Percentiles rank a stretch among this genome's conserved stretches.
phyloP scores from a whole-genome alignment of 92 coral and sea anemone genomes.

The Nematostella vectensis region DNA sequence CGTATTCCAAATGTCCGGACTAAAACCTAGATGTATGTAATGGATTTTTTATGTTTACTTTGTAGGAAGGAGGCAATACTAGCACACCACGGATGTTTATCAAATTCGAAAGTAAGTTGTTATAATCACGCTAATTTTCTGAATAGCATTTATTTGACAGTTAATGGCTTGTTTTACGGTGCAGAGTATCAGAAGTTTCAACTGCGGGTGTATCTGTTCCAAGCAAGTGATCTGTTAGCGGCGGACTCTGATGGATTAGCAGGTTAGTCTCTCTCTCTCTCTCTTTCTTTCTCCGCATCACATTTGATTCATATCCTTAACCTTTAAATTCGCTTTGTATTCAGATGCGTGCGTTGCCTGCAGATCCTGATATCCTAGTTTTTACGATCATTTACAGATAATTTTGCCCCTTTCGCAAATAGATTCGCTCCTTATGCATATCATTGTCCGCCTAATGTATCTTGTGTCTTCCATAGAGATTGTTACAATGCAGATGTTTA shows the following conservation, averaged over 20 bases:
- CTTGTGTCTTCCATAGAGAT: neutral
- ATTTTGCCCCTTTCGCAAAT: no score
- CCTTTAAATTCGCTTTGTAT: no score
- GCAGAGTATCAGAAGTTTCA: conserved; percentile 81
- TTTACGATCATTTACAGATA: no score
- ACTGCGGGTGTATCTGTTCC: conserved; percentile 80
- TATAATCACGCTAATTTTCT: neutral
- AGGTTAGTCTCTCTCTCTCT: conserved; percentile 28
- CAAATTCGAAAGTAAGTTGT: conserved; percentile 72
- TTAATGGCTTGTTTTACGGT: neutral
- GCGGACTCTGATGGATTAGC: conserved; percentile 91
- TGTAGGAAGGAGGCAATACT: conserved; percentile 26
- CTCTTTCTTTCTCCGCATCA: no score
- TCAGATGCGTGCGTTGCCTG: no score
- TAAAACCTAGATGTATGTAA: no score
- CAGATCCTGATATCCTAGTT: no score
- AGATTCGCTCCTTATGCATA: neutral
- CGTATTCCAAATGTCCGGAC: no score
- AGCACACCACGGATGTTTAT: conserved; percentile 87
- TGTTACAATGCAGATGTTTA: conserved; percentile 3
- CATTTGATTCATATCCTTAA: no score
- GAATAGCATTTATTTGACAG: neutral
- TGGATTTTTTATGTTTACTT: no score
- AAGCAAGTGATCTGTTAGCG: conserved; percentile 87
- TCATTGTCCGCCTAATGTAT: neutral